Base-by-base conservation (phyloP, 2,797 vertebrate genomes). In the Parauchenoglanis ngamensis region DNA sequence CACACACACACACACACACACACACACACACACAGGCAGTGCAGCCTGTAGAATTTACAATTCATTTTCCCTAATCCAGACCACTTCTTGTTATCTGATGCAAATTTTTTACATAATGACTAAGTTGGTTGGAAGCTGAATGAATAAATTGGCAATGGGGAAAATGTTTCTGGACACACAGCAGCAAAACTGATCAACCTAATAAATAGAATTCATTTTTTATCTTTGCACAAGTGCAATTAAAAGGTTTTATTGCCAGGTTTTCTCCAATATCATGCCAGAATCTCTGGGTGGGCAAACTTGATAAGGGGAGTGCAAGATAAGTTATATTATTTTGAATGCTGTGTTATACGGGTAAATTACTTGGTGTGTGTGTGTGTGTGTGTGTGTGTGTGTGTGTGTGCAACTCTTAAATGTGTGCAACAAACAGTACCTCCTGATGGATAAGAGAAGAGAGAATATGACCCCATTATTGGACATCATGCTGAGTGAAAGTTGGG, bases 401-500 rank as follows among this genome's bases (percentile, higher is more conserved):
- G 2, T 2, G 13, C 65, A 57, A 40, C 49, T 61, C 11, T 78
- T 56, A n/a, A 68, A 17, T 12, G 54, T 35, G 15, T 81, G 17
- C 21, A 65, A 25, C 28, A 65, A 31, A 68, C 70, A 87, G 61
- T 6, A n/a, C 54, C 65, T 46, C 61, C 40, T 68, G 57, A 21
- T 44, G 57, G 56, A 59, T 49, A 23, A 68, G 56, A 59, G 59
- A 11, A 10, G 25, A 15, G 23, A 83, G 35, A 72, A 73, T 35
- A 54, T 67, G 59, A 86, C 84, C 68, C 84, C 70, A 76, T 88
- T 85, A 88, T 25, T 85, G 68, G 70, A 85, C 84, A 57, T 67
- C 87, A 81, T 85, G 84, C 87, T 88, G 87, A 44, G 81, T 44
- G 57, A 19, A 84, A 59, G 82, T 88, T 81, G 46, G 35, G 35